Evolutionary conservation across 2,113 vertebrate genomes (phyloP).

Genomic region (Phainopepla nitens): DNA sequence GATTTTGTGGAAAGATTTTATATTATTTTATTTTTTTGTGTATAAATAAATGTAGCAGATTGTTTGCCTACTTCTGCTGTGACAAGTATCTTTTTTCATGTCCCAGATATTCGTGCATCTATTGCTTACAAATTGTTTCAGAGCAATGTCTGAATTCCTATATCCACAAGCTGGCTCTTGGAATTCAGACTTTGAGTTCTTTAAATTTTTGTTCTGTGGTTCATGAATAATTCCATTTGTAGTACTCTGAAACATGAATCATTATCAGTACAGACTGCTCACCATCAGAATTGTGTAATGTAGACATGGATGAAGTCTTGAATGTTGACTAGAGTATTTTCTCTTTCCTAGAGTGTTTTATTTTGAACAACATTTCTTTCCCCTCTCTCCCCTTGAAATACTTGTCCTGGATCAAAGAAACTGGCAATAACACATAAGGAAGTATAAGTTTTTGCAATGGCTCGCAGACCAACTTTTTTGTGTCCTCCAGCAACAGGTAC

Average conservation of each 20-base stretch:
- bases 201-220: background rate
- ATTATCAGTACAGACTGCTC: background rate
- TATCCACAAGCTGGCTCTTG: background rate
- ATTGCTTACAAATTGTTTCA: background rate
- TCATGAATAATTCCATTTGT: background rate
- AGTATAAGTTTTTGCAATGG: background rate
- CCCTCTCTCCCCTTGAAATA: background rate
- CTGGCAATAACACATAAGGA: background rate
- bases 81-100: background rate
- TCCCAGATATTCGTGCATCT: background rate
- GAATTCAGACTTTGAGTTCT: background rate
- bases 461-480: background rate
- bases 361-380: background rate
- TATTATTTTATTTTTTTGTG: background rate
- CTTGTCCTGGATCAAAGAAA: background rate
- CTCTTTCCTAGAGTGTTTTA: background rate
- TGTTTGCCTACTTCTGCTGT: background rate
- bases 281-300: background rate
- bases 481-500: background rate
- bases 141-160: background rate
- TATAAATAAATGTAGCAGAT: background rate
- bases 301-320: background rate
- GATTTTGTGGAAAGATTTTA: background rate
- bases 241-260: background rate
- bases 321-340: background rate